Percentiles rank a stretch among this genome's conserved stretches.
phyloP scores from a whole-genome alignment of 2,888 invertebrate genomes.

The Xestia ashworthii region DNA sequence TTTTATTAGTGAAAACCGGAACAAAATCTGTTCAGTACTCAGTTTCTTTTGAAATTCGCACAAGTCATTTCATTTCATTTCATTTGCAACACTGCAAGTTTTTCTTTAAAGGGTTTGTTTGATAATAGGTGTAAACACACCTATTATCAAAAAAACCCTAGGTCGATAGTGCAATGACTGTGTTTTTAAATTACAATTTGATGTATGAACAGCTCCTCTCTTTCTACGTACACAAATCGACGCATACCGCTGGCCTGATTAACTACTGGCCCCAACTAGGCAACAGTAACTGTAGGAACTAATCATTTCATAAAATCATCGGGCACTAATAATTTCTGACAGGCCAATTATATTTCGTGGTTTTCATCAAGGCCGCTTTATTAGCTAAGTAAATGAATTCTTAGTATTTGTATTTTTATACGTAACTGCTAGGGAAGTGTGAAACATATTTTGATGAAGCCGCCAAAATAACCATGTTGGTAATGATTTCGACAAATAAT shows the following conservation, averaged over 20 bases:
- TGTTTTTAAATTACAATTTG: neutral
- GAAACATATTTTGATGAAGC: slow-evolving; percentile 27
- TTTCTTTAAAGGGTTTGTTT: too few species aligned
- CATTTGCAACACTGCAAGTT: too few species aligned
- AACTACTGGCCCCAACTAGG: too few species aligned
- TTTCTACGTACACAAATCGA: neutral
- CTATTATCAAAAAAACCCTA: too few species aligned
- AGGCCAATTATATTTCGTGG: slow-evolving; percentile 12
- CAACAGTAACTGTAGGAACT: neutral
- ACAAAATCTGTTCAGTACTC: too few species aligned
- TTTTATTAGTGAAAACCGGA: too few species aligned
- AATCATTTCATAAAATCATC: slow-evolving; percentile 4
- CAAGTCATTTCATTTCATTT: too few species aligned
- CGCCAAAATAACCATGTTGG: slow-evolving; percentile 4
- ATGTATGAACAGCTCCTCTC: too few species aligned
- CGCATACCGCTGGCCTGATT: neutral
- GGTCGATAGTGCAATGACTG: too few species aligned
- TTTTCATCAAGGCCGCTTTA: slow-evolving; percentile 40
- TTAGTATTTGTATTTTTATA: slow-evolving; percentile 9
- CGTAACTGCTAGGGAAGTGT: slow-evolving; percentile 28
- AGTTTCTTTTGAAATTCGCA: too few species aligned
- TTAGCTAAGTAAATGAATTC: neutral
- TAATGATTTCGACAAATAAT: slow-evolving; percentile 30
- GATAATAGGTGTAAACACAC: too few species aligned
- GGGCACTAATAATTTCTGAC: neutral